A percentile compares a stretch with the other conserved stretches of the same genome.
These are phyloP conservation scores for Tachina grossa DNA, from an alignment of 2,888 invertebrate species.

Conservation along the genomic window DNA sequence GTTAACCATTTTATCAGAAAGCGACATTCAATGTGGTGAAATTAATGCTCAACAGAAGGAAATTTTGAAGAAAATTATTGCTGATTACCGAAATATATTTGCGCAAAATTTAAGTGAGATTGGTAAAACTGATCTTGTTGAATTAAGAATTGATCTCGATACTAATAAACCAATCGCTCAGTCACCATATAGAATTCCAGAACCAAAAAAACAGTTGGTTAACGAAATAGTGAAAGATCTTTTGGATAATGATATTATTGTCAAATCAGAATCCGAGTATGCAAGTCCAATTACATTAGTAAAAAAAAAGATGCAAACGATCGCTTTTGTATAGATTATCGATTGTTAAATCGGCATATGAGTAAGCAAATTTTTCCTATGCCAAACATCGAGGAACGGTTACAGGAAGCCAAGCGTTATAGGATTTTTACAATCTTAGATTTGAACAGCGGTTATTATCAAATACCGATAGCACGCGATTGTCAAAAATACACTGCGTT, in stretches of 20 bases:
- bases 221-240: conserved; percentile 19
- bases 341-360: too few species aligned
- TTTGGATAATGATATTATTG: neutral
- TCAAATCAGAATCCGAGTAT: conserved; percentile 51
- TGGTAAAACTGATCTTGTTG: conserved; percentile 42
- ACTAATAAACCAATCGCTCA: conserved; percentile 40
- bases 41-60: neutral
- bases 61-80: too few species aligned
- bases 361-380: too few species aligned
- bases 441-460: too few species aligned
- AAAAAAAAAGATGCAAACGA: too few species aligned
- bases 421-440: too few species aligned
- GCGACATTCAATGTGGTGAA: neutral
- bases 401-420: too few species aligned
- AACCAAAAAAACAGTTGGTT: conserved; percentile 39
- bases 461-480: too few species aligned
- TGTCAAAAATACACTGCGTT: too few species aligned
- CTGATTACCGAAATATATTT: conserved; percentile 39
- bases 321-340: too few species aligned
- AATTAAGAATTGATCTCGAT: conserved; percentile 55
- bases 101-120: conserved; percentile 49
- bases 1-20: neutral
- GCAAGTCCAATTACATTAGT: too few species aligned
- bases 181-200: conserved; percentile 58
- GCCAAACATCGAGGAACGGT: too few species aligned